These are phyloP conservation scores for Meganola albula DNA, from an alignment of 2,888 invertebrate genomes.

Conservation along the genomic window DNA sequence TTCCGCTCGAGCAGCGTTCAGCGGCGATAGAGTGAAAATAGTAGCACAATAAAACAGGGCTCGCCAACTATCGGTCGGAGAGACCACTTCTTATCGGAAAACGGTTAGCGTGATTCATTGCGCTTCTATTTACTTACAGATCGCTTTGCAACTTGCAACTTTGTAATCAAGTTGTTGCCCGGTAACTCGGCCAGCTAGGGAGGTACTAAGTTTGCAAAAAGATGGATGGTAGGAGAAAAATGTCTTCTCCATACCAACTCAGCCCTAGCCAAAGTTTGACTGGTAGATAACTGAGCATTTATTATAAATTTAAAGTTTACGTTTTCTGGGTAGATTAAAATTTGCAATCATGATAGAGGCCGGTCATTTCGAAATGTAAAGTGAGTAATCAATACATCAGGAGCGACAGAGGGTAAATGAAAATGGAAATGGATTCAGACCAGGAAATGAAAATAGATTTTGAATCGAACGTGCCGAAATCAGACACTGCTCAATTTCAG, in stretches of 20 bases:
- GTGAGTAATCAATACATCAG: conserved; percentile 39
- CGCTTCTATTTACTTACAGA: conserved; percentile 56
- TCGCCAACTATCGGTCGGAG: conserved; percentile 50
- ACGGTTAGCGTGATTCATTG: conserved; percentile 70
- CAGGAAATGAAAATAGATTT: conserved; percentile 43
- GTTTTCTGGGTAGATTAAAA: conserved; percentile 20
- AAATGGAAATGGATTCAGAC: conserved; percentile 39
- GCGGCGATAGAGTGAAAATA: conserved; percentile 70
- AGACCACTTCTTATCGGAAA: conserved; percentile 40
- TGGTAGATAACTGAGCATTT: too few species aligned
- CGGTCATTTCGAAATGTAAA: conserved; percentile 33
- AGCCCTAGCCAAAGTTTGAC: too few species aligned
- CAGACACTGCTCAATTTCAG: conserved; percentile 33
- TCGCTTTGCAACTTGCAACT: conserved; percentile 36
- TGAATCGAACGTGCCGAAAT: conserved; percentile 37
- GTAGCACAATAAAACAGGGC: conserved; percentile 70
- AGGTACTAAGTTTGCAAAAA: too few species aligned
- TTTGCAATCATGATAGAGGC: conserved; percentile 23
- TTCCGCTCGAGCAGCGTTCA: conserved; percentile 66
- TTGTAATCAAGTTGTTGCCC: conserved; percentile 1
- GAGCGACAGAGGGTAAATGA: conserved; percentile 35
- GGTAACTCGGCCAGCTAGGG: too few species aligned
- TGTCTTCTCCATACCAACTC: too few species aligned
- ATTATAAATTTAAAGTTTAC: too few species aligned
- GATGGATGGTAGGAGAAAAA: too few species aligned